phyloP scores from a whole-genome alignment of 2,797 vertebrate species.

The Staurois parvus region DNA sequence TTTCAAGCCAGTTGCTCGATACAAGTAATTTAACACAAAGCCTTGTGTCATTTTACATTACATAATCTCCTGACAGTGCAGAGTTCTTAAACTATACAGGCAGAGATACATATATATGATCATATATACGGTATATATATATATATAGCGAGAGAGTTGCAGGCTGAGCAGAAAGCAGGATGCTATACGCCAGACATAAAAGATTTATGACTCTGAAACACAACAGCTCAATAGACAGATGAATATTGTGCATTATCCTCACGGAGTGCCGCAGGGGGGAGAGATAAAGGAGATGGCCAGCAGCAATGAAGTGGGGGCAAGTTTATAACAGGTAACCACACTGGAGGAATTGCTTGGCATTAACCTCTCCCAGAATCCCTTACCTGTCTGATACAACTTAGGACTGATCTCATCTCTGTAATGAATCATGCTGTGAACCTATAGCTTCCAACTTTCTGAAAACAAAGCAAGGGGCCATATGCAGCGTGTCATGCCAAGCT shows the following conservation, averaged over 20 bases:
- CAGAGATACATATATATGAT: neutral
- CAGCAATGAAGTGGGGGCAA: conserved; percentile 23
- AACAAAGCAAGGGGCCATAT: neutral
- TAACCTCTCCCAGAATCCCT: conserved; percentile 40
- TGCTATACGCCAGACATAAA: conserved; percentile 52
- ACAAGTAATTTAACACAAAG: conserved; percentile 6
- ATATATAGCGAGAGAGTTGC: conserved; percentile 3
- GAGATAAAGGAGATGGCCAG: conserved; percentile 27
- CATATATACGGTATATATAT: conserved; percentile 11
- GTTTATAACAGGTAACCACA: conserved; percentile 24
- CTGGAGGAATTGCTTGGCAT: conserved; percentile 32
- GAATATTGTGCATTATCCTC: conserved; percentile 59
- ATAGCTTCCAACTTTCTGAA: neutral
- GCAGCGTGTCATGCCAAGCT: too few species aligned
- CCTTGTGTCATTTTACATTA: conserved; percentile 6
- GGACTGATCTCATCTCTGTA: conserved; percentile 13
- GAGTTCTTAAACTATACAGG: conserved; percentile 1
- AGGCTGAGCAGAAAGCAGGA: conserved; percentile 48
- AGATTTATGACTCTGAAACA: conserved; percentile 58
- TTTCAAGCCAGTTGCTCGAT: neutral
- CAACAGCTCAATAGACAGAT: conserved; percentile 58
- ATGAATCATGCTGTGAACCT: neutral
- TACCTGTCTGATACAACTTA: conserved; percentile 5
- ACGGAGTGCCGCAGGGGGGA: neutral
- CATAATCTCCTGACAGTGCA: conserved; percentile 16